Evolutionary conservation across 2,797 vertebrate genomes (phyloP).

Genomic region (Thamnophis elegans): DNA sequence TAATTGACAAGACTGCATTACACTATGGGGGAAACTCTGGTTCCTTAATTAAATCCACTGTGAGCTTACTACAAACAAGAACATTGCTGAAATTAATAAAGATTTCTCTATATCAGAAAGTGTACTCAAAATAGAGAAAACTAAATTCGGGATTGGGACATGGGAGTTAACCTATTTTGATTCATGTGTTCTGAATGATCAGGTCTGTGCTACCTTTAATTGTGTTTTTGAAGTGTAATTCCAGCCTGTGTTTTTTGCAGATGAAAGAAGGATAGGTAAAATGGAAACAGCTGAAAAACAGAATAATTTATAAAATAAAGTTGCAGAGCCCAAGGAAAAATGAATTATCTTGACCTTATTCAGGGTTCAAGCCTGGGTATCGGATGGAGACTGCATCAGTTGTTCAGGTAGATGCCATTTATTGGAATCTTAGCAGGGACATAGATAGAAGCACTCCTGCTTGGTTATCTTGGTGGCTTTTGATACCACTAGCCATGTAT

Average conservation of each 20-base stretch:
- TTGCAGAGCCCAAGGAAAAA: background rate
- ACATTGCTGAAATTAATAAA: background rate
- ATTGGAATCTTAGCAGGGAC: background rate
- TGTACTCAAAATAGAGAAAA: background rate
- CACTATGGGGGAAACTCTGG: background rate
- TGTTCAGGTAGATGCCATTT: background rate
- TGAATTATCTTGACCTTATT: background rate
- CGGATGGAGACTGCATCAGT: background rate
- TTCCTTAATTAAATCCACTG: background rate
- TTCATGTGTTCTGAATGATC: background rate
- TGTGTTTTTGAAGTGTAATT: background rate
- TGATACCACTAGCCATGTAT: background rate
- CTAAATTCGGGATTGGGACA: background rate
- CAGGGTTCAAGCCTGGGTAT: background rate
- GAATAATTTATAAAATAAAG: background rate
- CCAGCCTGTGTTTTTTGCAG: background rate
- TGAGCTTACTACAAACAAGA: background rate
- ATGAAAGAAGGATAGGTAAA: background rate
- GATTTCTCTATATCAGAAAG: background rate
- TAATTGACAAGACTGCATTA: background rate
- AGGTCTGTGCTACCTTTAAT: background rate
- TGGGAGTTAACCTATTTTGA: background rate
- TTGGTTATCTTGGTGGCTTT: background rate
- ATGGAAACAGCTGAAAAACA: background rate
- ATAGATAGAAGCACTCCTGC: background rate